phyloP scores from a whole-genome alignment of 2,888 invertebrate genomes.

The Diarsia mendica region DNA sequence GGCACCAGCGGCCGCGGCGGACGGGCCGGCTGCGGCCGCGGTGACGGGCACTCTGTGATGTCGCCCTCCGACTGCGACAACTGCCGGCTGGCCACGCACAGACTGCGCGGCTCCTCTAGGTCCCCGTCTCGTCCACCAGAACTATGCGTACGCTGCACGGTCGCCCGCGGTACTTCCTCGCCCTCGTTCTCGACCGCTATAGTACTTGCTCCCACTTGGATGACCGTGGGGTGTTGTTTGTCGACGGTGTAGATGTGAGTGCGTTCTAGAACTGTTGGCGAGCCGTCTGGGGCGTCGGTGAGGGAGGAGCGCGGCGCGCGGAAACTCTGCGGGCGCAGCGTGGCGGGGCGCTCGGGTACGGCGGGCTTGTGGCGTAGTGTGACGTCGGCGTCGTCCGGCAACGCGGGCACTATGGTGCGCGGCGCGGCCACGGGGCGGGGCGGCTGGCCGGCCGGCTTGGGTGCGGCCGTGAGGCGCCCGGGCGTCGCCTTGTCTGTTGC shows the following conservation, averaged over 20 bases:
- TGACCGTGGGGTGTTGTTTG: slow-evolving; percentile 93
- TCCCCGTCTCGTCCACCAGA: slow-evolving; percentile 86
- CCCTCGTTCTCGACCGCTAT: slow-evolving; percentile 56
- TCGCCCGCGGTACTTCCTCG: slow-evolving; percentile 77
- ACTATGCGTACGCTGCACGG: slow-evolving; percentile 87
- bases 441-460: slow-evolving; percentile 68
- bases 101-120: slow-evolving; percentile 81
- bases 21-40: slow-evolving; percentile 77
- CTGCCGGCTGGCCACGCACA: slow-evolving; percentile 84
- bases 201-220: slow-evolving; percentile 87
- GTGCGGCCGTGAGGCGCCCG: slow-evolving; percentile 66
- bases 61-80: slow-evolving; percentile 91
- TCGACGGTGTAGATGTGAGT: slow-evolving; percentile 93
- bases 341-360: slow-evolving; percentile 94
- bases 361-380: slow-evolving; percentile 93
- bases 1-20: slow-evolving; percentile 81
- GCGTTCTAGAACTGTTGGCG: slow-evolving; percentile 91
- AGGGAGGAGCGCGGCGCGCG: slow-evolving; percentile 82
- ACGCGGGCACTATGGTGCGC: slow-evolving; percentile 79
- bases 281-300: slow-evolving; percentile 70
- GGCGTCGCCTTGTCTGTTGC: slow-evolving; percentile 55
- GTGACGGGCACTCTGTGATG: slow-evolving; percentile 89
- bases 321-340: slow-evolving; percentile 91
- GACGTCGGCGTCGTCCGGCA: slow-evolving; percentile 80
- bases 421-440: slow-evolving; percentile 82